A percentile compares a stretch with the other conserved stretches of the same genome.
phyloP scores from a whole-genome alignment of 2,113 vertebrate genomes.

The Pristiophorus japonicus region DNA sequence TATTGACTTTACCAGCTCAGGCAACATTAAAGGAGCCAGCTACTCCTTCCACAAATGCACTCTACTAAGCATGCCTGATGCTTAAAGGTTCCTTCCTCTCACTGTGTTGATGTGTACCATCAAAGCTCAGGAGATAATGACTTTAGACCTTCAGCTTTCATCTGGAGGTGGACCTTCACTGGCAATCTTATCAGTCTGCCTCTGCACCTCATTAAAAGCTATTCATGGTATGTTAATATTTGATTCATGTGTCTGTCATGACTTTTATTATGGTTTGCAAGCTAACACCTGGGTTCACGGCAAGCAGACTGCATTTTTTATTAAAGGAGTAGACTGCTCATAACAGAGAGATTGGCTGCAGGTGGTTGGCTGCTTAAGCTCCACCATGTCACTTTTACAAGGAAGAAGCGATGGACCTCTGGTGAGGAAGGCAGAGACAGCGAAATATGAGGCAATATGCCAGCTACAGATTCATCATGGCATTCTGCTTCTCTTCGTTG shows the following conservation, averaged over 20 bases:
- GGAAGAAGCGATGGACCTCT: not conserved
- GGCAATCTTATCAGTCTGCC: not conserved
- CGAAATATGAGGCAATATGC: not conserved
- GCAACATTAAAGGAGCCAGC: not conserved
- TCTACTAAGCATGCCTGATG: not conserved
- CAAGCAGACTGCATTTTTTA: not conserved
- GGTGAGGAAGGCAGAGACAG: not conserved
- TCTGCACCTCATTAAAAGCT: not conserved
- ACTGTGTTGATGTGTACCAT: not conserved
- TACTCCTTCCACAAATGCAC: not conserved
- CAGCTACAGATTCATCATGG: not conserved
- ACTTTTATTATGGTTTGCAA: not conserved
- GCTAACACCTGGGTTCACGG: not conserved
- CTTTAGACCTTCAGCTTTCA: not conserved
- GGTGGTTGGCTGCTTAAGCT: not conserved
- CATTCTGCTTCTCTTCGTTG: constrained; percentile 4
- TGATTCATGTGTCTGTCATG: not conserved
- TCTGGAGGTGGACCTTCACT: not conserved
- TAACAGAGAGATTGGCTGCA: not conserved
- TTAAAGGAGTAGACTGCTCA: not conserved
- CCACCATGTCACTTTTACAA: not conserved
- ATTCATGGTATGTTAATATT: not conserved
- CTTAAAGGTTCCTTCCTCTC: not conserved
- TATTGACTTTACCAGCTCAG: not conserved
- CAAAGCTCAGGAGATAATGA: not conserved